Conservation (phyloP, 2,888 invertebrate species). For the Scrobipalpa costella region DNA sequence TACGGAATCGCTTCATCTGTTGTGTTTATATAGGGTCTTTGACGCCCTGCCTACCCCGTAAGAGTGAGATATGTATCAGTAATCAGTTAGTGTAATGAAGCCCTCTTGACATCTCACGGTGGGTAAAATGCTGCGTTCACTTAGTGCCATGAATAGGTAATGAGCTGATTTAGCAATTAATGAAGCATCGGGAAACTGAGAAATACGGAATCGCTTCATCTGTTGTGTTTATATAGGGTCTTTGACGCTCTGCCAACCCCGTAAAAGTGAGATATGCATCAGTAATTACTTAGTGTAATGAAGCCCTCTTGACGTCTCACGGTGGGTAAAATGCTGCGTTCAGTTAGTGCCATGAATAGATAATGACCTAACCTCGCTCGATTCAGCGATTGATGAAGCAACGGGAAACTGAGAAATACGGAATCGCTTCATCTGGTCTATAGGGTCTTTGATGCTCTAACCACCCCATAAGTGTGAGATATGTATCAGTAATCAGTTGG, state of each 20-base stretch:
- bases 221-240: not conserved
- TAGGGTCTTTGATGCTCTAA: too few relatives aligned
- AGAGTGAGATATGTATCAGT: too few relatives aligned
- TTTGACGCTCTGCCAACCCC: too few relatives aligned
- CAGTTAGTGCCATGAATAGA: slow-evolving; percentile 37
- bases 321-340: slow-evolving; percentile 30
- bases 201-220: not conserved
- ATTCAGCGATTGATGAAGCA: not conserved
- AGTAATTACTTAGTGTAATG: not conserved
- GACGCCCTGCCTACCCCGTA: too few relatives aligned
- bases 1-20: not conserved
- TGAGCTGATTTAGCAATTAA: slow-evolving; percentile 22
- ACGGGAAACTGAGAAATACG: not conserved
- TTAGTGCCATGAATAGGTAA: slow-evolving; percentile 38
- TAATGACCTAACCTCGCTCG: slow-evolving; percentile 32
- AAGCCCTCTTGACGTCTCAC: not conserved
- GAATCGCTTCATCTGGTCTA: not conserved
- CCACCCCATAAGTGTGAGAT: too few relatives aligned
- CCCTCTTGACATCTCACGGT: not conserved
- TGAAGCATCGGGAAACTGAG: not conserved
- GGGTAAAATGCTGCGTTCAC: slow-evolving; percentile 31
- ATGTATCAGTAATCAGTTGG: not conserved
- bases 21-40: not conserved
- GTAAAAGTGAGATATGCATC: too few relatives aligned
- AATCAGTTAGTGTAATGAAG: not conserved